Evolutionary conservation across 2,113 vertebrate species (phyloP).

Genomic region (Pachypanchax playfairii): DNA sequence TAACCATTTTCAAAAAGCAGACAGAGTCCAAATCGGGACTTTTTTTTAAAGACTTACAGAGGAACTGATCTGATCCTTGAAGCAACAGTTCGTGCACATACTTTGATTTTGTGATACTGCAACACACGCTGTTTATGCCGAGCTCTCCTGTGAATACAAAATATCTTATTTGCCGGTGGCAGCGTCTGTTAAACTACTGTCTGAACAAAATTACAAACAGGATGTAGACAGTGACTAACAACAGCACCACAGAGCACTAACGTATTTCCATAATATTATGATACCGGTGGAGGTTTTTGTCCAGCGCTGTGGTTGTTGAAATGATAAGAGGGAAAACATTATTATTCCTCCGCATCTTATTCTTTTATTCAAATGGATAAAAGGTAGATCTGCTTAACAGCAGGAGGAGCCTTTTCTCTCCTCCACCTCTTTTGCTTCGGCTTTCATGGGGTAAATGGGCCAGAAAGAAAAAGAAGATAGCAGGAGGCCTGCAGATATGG

Average conservation of each 20-base stretch:
- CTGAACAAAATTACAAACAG: conserved; percentile 52
- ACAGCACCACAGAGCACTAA: conserved; percentile 20
- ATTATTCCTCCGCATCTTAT: conserved; percentile 56
- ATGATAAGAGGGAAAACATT: conserved; percentile 50
- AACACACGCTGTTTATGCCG: conserved; percentile 49
- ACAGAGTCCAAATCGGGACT: conserved; percentile 44
- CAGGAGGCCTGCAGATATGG: conserved; percentile 51
- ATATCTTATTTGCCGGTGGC: conserved; percentile 34
- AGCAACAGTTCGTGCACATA: conserved; percentile 40
- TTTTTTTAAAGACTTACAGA: conserved; percentile 33
- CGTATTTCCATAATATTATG: conserved; percentile 67
- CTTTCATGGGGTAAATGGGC: conserved; percentile 63
- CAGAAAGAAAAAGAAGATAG: conserved; percentile 39
- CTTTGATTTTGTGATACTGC: conserved; percentile 47
- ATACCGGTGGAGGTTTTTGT: conserved; percentile 60
- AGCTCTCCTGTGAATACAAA: conserved; percentile 23
- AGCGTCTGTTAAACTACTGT: conserved; percentile 31
- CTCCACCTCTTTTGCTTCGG: conserved; percentile 32
- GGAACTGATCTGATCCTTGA: conserved; percentile 49
- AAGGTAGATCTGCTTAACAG: conserved; percentile 66
- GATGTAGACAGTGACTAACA: conserved; percentile 29
- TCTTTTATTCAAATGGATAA: conserved; percentile 55
- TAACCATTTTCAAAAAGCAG: conserved; percentile 52
- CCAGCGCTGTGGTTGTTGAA: conserved; percentile 27
- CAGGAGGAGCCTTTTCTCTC: conserved; percentile 58